Percentiles rank a stretch among this genome's conserved stretches.
phyloP scores from a whole-genome alignment of 2,113 vertebrate genomes.

The Orcinus orca region DNA sequence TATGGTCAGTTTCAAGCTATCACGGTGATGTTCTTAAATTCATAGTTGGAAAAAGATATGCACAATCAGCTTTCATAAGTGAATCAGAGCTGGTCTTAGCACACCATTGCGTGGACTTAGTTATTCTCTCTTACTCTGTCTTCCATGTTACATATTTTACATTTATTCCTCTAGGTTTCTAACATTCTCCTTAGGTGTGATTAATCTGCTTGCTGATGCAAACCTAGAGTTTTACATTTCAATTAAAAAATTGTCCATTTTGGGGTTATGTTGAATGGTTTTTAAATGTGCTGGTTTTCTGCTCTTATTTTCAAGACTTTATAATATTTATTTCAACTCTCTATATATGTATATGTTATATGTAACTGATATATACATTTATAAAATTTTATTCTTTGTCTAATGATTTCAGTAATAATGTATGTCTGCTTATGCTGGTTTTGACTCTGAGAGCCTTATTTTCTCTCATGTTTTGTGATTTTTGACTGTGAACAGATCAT shows the following conservation, averaged over 20 bases:
- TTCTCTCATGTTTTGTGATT: not conserved
- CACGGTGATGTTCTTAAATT: fast-evolving
- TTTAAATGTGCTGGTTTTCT: not conserved
- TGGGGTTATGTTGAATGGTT: not conserved
- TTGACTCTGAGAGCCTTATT: not conserved
- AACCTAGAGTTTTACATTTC: not conserved
- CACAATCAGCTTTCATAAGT: not conserved
- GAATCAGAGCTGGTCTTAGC: not conserved
- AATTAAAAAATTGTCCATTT: not conserved
- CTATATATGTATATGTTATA: not conserved
- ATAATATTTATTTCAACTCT: not conserved
- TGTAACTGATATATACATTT: not conserved
- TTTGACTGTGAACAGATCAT: not conserved
- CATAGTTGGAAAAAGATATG: not conserved
- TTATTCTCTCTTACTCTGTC: not conserved
- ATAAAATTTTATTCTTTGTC: not conserved
- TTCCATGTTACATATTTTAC: not conserved
- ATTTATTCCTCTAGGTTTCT: not conserved
- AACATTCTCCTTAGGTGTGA: not conserved
- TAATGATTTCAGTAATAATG: not conserved
- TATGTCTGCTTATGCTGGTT: not conserved
- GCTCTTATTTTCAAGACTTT: not conserved
- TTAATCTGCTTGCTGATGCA: not conserved
- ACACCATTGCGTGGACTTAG: not conserved
- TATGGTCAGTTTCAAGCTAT: not conserved